Base-by-base conservation (phyloP, 2,113 vertebrate genomes). In the Elaphurus davidianus region DNA sequence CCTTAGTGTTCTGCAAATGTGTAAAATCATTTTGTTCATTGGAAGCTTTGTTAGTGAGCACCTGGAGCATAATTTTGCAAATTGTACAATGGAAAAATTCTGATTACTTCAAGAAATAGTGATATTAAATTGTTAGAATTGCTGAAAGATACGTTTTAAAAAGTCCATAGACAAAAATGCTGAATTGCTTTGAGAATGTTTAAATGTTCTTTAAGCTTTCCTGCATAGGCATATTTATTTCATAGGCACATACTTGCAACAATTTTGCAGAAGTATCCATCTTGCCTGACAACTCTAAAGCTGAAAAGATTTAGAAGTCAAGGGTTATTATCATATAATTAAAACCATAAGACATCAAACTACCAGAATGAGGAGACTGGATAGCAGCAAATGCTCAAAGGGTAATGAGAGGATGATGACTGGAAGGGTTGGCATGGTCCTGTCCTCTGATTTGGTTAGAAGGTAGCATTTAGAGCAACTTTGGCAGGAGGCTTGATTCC, bases 1-100 rank as follows among this genome's bases (percentile, higher is more conserved):
- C 50, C 82, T 60, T 27, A 96, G 13, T 21, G 13, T 76, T 82
- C 87, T 88, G 30, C 7, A 96, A 87, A 76, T 95, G 1, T 91
- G 95, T 28, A 45, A 28, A 87, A 83, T 54, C 11, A 95, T 79
- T 60, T 28, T 17, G 27, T 74, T 95, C 25, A 28, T 64, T 79
- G 47, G 30, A 82, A 91, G 16, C 40, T 64, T 78, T 97, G 33
- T 78, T 36, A 87, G 12, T 85, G 71, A 93, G 45, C 6, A 91
- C 1, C 19, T 62, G 74, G 19, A 96, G 47, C 14, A 96, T 94
- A 93, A n/a, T 89, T 82, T 54, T 86, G 57, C 33, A 30, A 89
- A 76, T 64, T 86, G 11, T 15, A 78, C 57, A 33, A 59, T 90
- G 67, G 47, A 92, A 95, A 92, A 92, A 52, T 45, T 91, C 36